A percentile compares a stretch with the other conserved stretches of the same genome.
phyloP scores from a whole-genome alignment of 2,797 vertebrate species.

The Eospalax fontanierii region DNA sequence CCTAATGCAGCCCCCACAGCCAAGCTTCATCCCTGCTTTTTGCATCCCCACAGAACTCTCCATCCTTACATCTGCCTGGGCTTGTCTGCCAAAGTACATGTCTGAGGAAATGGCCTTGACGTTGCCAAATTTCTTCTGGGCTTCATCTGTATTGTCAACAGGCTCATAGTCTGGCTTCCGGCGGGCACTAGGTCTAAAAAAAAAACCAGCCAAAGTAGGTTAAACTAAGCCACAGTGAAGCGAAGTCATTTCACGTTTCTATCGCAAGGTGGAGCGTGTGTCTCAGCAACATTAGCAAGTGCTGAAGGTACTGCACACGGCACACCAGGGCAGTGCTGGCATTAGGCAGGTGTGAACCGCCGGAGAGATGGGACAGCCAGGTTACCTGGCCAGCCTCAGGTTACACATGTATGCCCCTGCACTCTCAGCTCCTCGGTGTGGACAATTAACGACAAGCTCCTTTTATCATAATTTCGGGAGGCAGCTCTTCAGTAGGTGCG shows the following conservation, averaged over 20 bases:
- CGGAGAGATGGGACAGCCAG: fast-evolving
- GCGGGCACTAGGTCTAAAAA: conserved; percentile 90
- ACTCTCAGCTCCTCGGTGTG: not conserved
- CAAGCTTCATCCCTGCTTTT: not conserved
- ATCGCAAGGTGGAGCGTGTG: not conserved
- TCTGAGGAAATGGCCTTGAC: conserved; percentile 98
- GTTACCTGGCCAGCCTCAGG: not conserved
- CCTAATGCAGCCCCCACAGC: not conserved
- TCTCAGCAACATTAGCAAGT: fast-evolving
- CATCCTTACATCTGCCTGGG: conserved; percentile 92
- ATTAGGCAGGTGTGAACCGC: no score
- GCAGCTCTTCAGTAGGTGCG: fast-evolving
- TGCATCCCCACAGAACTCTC: not conserved
- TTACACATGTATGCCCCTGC: not conserved
- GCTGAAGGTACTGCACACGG: fast-evolving
- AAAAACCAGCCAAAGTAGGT: not conserved
- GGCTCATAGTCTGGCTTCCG: conserved; percentile 92
- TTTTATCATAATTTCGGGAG: not conserved
- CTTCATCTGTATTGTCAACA: conserved; percentile 90
- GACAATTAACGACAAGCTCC: not conserved
- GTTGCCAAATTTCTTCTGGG: conserved; percentile 96
- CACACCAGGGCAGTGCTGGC: fast-evolving
- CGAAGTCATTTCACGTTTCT: not conserved
- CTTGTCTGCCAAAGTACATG: conserved; percentile 98
- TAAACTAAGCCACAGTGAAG: not conserved